Conservation (phyloP, 2,113 vertebrate species). For the Macrotis lagotis region DNA sequence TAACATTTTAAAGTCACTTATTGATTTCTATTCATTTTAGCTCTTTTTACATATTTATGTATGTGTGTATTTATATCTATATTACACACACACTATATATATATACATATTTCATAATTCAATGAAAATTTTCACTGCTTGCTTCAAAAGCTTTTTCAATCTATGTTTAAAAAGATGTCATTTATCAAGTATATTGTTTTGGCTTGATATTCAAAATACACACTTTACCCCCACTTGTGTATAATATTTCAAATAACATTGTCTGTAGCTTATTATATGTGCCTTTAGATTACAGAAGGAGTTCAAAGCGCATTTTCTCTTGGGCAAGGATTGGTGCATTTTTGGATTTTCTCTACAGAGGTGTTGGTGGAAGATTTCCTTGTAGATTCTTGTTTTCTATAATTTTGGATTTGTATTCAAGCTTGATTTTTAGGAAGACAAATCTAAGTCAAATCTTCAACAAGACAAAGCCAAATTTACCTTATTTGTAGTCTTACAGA, state of each 20-base stretch:
- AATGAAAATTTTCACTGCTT: conserved; percentile 48
- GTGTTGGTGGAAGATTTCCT: background rate
- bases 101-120: conserved; percentile 15
- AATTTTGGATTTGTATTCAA: conserved; percentile 18
- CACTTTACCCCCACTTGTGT: background rate
- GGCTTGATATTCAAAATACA: background rate
- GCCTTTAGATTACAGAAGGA: background rate
- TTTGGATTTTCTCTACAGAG: conserved; percentile 24
- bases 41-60: background rate
- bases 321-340: background rate
- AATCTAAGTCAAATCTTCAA: background rate
- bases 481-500: conserved; percentile 8
- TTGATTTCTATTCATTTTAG: conserved; percentile 33
- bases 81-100: background rate
- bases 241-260: conserved; percentile 21
- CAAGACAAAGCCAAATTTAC: background rate
- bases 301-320: conserved; percentile 19
- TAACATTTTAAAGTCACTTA: conserved; percentile 35
- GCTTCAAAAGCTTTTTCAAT: conserved; percentile 45
- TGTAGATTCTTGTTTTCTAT: background rate
- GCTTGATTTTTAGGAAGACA: background rate
- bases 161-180: conserved; percentile 26
- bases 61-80: background rate
- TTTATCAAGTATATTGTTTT: conserved; percentile 3
- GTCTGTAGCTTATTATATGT: background rate